A percentile compares a stretch with the other conserved stretches of the same genome.
phyloP scores from a whole-genome alignment of 2,888 invertebrate genomes.

The Leptura quadrifasciata region DNA sequence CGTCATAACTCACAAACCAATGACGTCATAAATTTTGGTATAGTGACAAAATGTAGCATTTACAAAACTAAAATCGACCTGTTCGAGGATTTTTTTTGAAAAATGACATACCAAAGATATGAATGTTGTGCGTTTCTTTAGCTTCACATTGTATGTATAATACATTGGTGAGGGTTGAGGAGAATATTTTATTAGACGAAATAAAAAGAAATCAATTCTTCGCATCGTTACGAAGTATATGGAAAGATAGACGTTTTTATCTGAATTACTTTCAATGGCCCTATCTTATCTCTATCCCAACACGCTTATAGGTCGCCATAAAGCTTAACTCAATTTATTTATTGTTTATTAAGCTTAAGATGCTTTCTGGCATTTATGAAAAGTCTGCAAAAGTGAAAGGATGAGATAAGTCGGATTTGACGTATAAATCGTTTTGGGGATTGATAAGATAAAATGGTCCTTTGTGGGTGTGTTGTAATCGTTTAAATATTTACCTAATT shows the following conservation, averaged over 20 bases:
- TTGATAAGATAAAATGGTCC: conserved; percentile 24
- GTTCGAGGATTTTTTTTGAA: too few relatives aligned
- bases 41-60: too few relatives aligned
- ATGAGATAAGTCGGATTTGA: conserved; percentile 10
- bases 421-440: conserved; percentile 10
- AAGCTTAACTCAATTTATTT: conserved; percentile 10
- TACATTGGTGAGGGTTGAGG: not conserved
- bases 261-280: not conserved
- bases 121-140: too few relatives aligned
- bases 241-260: conserved; percentile 10
- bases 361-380: not conserved
- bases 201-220: not conserved
- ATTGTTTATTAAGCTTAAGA: conserved; percentile 11
- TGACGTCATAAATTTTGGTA: too few relatives aligned
- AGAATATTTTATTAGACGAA: not conserved
- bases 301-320: conserved; percentile 6
- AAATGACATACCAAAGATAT: too few relatives aligned
- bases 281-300: conserved; percentile 8
- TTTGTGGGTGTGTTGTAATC: not conserved
- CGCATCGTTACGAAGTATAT: not conserved
- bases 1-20: too few relatives aligned
- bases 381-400: conserved; percentile 2
- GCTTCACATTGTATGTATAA: too few relatives aligned
- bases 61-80: too few relatives aligned
- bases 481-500: conserved; percentile 20